Conservation (phyloP, 2,113 vertebrate species). For the Trichechus manatus region DNA sequence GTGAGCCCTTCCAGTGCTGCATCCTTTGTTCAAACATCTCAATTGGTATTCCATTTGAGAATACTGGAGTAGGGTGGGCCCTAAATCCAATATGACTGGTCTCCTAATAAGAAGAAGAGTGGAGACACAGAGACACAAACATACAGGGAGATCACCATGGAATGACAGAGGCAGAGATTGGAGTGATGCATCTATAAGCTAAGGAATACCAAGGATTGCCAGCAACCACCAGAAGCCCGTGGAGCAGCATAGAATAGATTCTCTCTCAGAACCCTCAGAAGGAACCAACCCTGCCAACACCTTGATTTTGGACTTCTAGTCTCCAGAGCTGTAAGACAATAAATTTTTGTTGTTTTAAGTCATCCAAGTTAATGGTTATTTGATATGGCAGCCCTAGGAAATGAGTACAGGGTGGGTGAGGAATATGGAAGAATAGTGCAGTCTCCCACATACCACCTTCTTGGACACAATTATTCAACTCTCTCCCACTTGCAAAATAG, state of each 20-base stretch:
- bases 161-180: not conserved
- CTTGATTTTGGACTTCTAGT: not conserved
- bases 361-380: not conserved
- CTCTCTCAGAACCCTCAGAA: not conserved
- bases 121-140: not conserved
- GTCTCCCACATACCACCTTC: not conserved
- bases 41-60: too few species aligned
- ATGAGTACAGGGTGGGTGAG: not conserved
- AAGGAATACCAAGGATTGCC: not conserved
- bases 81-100: not conserved
- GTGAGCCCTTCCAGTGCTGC: too few species aligned
- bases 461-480: not conserved
- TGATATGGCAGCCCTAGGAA: not conserved
- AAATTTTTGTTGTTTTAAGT: not conserved
- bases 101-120: not conserved
- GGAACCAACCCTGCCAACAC: not conserved
- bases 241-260: not conserved
- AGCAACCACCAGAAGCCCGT: not conserved
- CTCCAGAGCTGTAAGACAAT: not conserved
- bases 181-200: not conserved
- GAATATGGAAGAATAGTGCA: fast-evolving
- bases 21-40: too few species aligned
- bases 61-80: not conserved
- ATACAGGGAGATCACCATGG: fast-evolving
- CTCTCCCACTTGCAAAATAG: not conserved